Percentiles rank a stretch among this genome's conserved stretches.
Conservation (phyloP, 2,888 invertebrate genomes). For the Callyntrura guangdongensis region DNA sequence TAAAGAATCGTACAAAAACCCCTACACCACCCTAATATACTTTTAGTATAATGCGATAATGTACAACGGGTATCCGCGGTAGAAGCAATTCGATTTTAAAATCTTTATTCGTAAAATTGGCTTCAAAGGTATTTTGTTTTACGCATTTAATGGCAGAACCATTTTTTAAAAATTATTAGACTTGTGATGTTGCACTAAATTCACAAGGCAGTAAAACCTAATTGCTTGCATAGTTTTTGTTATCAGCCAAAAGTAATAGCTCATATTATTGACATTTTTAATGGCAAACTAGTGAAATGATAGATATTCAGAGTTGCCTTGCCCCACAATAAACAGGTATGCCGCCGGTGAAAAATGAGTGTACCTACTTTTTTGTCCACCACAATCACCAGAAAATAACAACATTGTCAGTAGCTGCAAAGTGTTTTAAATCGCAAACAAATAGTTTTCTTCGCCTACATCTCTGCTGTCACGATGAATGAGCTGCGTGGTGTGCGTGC, state of each 20-base stretch:
- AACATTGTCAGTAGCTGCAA: conserved; percentile 18
- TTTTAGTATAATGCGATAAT: no score
- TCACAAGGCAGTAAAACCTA: conserved; percentile 13
- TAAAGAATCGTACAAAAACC: no score
- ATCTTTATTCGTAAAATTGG: not conserved
- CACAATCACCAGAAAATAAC: not conserved
- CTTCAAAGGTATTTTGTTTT: conserved; percentile 3
- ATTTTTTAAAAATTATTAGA: not conserved
- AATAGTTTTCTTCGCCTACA: not conserved
- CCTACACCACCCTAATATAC: no score
- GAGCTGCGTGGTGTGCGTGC: conserved; percentile 16
- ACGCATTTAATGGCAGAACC: not conserved
- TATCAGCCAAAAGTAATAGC: conserved; percentile 19
- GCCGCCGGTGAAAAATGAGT: not conserved
- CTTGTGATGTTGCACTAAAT: not conserved
- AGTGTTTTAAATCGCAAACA: conserved; percentile 29
- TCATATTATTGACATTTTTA: conserved; percentile 21
- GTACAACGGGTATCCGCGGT: no score
- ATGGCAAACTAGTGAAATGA: conserved; percentile 40
- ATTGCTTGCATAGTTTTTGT: not conserved
- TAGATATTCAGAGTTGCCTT: conserved; percentile 37
- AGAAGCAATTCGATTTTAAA: no score
- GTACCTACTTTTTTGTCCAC: conserved; percentile 10
- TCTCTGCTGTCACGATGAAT: not conserved
- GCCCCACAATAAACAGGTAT: conserved; percentile 49